Evolutionary conservation across 2,113 vertebrate species (phyloP), one percentile per base, ranked within the genome.

Genomic region (Tragulus kanchil): DNA sequence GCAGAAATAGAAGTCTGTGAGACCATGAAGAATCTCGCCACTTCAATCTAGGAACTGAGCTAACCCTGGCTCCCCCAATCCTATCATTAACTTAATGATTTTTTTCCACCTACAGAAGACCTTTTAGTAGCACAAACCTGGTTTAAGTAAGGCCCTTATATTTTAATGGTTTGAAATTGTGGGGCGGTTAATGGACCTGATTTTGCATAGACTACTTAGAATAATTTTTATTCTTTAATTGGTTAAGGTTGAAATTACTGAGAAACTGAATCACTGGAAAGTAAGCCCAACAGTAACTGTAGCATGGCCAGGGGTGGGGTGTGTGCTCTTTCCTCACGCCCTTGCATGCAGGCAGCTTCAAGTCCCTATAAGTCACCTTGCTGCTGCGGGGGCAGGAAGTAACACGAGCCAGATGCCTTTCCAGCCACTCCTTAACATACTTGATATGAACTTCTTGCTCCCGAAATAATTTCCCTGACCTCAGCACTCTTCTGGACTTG

Each of bases 381-480:
- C 58, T 59, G 15, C 69, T 4, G 25, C 59, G 58, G 23, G 21
- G 45, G 48, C 13, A 69, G 61, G 92, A 90, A 96, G 95, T 87
- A 95, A 97, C 75, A 8, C 5, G 97, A 98, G 83, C 87, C 50
- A n/a, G 42, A 23, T 79, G 50, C 89, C 95, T 96, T 98, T 90
- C 92, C 91, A 97, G 98, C 95, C 97, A 95, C 97, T 96, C 96
- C 96, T 97, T 93, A 88, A 62, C 61, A 94, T 92, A 97, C 97
- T 97, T 90, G 91, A 87, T 83, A 97, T 96, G 97, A 98, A 97
- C 89, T 94, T 98, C 96, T 89, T 96, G 94, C 93, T 98, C 96
- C 94, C 97, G 96, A 96, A 98, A 98, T 98, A 98, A 97, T 96
- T 93, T 87, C 75, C 90, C 92, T 97, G 97, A 87, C 93, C 97